Conservation (phyloP, 2,113 vertebrate species). For the Tapirus terrestris region DNA sequence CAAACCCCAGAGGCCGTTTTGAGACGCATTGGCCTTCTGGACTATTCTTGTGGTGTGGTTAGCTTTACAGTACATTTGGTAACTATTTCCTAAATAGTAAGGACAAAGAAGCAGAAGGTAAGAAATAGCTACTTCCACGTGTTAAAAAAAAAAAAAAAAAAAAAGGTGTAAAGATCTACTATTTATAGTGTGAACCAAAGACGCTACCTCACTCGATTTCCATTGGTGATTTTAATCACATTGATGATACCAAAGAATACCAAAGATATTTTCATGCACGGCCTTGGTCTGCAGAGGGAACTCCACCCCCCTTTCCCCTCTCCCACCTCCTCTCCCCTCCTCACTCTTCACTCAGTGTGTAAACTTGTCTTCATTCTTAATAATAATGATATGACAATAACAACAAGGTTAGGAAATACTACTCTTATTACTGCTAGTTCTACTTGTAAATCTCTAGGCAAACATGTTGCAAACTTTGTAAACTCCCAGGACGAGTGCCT, state of each 20-base stretch:
- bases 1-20: constrained; percentile 85
- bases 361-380: constrained; percentile 88
- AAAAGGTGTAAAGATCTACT: constrained; percentile 94
- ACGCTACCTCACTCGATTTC: constrained; percentile 99
- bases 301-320: constrained; percentile 84
- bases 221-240: constrained; percentile 99
- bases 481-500: constrained; percentile 99
- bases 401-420: constrained; percentile 82
- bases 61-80: constrained; percentile 92
- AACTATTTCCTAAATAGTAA: constrained; percentile 90
- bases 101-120: constrained; percentile 90
- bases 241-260: constrained; percentile 99
- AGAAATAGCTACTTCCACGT: constrained; percentile 92
- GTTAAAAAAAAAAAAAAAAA: constrained; percentile 82
- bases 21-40: constrained; percentile 90
- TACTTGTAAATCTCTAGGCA: constrained; percentile 90
- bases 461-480: constrained; percentile 95
- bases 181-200: constrained; percentile 99
- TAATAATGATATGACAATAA: constrained; percentile 78
- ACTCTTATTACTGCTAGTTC: constrained; percentile 83
- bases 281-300: constrained; percentile 93
- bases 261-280: constrained; percentile 98
- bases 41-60: constrained; percentile 93
- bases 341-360: constrained; percentile 85
- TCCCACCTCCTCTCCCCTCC: constrained; percentile 17